These are phyloP conservation scores for Anoura caudifer DNA, from an alignment of 2,113 vertebrate species.

Conservation along the genomic window DNA sequence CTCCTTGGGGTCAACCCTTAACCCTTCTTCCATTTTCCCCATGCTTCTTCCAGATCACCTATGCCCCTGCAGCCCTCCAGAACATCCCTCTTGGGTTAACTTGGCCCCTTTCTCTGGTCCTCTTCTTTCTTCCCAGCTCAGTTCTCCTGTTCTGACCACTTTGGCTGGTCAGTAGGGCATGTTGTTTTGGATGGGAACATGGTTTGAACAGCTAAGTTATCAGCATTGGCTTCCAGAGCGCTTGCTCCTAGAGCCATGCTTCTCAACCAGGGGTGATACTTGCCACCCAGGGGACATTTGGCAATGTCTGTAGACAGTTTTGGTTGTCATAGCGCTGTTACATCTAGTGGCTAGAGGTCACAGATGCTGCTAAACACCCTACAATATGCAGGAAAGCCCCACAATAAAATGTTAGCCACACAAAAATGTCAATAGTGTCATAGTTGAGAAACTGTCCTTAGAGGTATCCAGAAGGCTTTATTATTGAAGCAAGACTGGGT, in stretches of 20 bases:
- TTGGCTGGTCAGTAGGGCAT: not conserved
- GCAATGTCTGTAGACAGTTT: not conserved
- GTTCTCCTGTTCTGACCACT: not conserved
- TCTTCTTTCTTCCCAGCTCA: not conserved
- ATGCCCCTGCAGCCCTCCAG: not conserved
- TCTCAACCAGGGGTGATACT: not conserved
- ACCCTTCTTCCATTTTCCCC: not conserved
- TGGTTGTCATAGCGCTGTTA: not conserved
- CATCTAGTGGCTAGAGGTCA: not conserved
- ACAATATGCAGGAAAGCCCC: not conserved
- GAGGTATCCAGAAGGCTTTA: not conserved
- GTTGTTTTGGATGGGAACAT: not conserved
- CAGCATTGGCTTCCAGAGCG: fast-evolving
- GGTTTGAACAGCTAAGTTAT: fast-evolving
- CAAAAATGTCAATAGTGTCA: fast-evolving
- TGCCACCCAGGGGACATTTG: not conserved
- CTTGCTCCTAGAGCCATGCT: not conserved
- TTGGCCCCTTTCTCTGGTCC: not conserved
- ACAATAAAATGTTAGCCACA: not conserved
- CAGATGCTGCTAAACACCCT: not conserved
- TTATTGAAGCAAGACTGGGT: not conserved
- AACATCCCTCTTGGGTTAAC: not conserved
- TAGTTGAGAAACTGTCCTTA: not conserved
- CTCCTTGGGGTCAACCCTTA: not conserved
- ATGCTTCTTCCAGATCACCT: too few relatives aligned